These are phyloP conservation scores for Puffinus mauretanicus DNA, from an alignment of 2,113 vertebrate species.

Conservation along the genomic window DNA sequence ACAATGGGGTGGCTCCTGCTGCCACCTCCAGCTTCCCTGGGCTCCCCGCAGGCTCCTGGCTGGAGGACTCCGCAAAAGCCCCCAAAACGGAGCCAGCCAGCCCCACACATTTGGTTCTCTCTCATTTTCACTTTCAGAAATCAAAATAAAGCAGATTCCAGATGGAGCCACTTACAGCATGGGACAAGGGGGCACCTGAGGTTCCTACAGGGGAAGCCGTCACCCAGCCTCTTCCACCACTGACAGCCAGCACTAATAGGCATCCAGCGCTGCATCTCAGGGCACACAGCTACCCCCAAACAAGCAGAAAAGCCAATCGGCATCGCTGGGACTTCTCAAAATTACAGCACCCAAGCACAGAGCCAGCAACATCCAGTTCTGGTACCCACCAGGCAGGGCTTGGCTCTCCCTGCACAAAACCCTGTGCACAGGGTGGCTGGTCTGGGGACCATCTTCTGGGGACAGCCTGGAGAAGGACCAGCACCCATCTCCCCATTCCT, in stretches of 20 bases:
- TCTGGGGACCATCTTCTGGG: background rate
- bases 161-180: background rate
- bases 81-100: fast-evolving
- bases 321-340: background rate
- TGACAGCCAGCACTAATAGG: background rate
- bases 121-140: background rate
- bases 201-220: background rate
- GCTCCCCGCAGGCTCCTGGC: background rate
- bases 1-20: background rate
- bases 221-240: background rate
- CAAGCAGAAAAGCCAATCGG: background rate
- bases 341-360: background rate
- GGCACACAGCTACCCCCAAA: background rate
- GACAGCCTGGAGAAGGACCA: background rate
- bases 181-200: background rate
- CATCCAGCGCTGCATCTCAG: background rate
- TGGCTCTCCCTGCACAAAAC: background rate
- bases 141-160: background rate
- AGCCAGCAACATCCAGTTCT: background rate
- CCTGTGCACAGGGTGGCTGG: background rate
- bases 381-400: fast-evolving
- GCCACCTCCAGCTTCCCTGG: fast-evolving
- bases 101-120: background rate
- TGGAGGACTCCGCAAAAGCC: background rate
- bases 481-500: background rate